phyloP scores from a whole-genome alignment of 2,113 vertebrate genomes.

The Caloenas nicobarica region DNA sequence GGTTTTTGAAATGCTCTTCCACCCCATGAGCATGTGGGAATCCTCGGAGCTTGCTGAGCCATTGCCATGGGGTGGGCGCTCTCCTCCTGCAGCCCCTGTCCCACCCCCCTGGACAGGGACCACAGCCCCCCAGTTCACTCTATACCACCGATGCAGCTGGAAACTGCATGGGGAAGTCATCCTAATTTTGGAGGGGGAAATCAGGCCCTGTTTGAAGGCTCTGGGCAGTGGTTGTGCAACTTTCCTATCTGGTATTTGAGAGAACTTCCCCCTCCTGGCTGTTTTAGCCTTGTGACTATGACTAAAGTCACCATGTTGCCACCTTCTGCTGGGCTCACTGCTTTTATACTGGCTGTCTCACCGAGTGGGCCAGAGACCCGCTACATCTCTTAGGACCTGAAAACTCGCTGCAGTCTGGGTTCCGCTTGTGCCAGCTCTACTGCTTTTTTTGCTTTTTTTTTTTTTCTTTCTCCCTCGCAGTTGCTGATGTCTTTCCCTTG shows the following conservation, averaged over 20 bases:
- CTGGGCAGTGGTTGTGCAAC: neutral
- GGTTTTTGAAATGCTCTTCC: neutral
- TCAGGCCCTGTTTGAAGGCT: neutral
- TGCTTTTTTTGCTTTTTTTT: neutral
- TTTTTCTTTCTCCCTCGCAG: neutral
- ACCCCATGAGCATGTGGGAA: accelerated
- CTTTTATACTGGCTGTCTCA: neutral
- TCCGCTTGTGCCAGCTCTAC: neutral
- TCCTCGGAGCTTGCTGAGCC: accelerated
- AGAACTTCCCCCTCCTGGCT: slow-evolving; percentile 18
- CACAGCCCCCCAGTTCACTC: accelerated
- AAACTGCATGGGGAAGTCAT: slow-evolving; percentile 1
- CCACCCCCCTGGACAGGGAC: neutral
- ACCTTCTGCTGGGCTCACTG: neutral
- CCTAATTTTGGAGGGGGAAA: neutral
- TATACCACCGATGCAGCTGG: neutral
- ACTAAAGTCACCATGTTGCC: neutral
- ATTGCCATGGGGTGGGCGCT: accelerated
- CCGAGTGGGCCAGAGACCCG: neutral
- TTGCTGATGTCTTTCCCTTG: neutral
- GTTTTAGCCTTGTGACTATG: slow-evolving; percentile 49
- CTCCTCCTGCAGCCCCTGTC: neutral
- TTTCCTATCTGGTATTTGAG: slow-evolving; percentile 26
- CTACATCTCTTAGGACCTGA: neutral
- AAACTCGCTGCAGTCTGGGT: neutral